phyloP scores from a whole-genome alignment of 2,888 invertebrate species.

The Dryocosmus kuriphilus region DNA sequence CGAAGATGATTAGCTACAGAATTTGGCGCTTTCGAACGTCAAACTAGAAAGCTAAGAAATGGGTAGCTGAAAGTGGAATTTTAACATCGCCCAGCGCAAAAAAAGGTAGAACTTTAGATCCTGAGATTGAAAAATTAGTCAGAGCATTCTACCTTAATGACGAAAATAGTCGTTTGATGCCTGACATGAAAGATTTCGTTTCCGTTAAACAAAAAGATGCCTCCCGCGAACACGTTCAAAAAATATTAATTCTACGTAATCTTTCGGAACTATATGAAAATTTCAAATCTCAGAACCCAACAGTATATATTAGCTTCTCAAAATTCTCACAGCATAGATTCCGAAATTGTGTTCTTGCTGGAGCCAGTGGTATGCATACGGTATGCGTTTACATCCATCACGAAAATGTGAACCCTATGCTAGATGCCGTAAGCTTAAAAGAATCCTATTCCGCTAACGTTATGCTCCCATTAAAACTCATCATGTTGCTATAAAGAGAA shows the following conservation, averaged over 20 bases:
- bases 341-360: slow-evolving; percentile 54
- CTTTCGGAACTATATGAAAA: no score
- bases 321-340: slow-evolving; percentile 48
- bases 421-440: slow-evolving; percentile 42
- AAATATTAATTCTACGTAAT: no score
- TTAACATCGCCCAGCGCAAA: no score
- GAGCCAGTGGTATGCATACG: slow-evolving; percentile 51
- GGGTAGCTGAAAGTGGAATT: no score
- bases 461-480: neutral
- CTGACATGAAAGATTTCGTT: no score
- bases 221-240: no score
- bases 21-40: neutral
- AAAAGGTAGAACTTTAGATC: no score
- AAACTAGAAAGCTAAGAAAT: no score
- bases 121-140: no score
- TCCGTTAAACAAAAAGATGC: no score
- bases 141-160: no score
- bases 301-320: slow-evolving; percentile 47
- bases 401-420: slow-evolving; percentile 52
- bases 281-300: slow-evolving; percentile 22
- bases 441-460: neutral
- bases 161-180: no score
- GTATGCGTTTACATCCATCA: slow-evolving; percentile 53
- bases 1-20: neutral
- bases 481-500: neutral